Evolutionary conservation across 2,888 invertebrate species (phyloP).

Genomic region (Willowsia nigromaculata): DNA sequence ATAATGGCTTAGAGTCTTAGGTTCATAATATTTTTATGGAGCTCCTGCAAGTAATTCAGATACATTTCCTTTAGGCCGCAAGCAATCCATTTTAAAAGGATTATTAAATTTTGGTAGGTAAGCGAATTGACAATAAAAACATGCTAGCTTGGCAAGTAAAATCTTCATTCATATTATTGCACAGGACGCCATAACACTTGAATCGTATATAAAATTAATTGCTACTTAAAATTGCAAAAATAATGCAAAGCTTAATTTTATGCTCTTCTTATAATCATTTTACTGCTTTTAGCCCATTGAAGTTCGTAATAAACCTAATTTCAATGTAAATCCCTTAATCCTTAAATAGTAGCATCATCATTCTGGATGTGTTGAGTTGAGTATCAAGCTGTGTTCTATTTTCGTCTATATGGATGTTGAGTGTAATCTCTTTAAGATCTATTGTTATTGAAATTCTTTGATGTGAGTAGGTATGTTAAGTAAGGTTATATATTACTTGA

Average conservation of each 20-base stretch:
- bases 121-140: too few relatives aligned
- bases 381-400: too few relatives aligned
- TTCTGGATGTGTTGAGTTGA: not conserved
- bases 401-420: not conserved
- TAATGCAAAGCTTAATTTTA: not conserved
- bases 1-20: not conserved
- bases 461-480: not conserved
- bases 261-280: not conserved
- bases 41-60: not conserved
- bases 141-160: too few relatives aligned
- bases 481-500: not conserved
- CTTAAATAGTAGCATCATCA: not conserved
- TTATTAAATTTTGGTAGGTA: too few relatives aligned
- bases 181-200: too few relatives aligned
- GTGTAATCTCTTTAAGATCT: not conserved
- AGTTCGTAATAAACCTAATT: not conserved
- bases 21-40: not conserved
- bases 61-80: too few relatives aligned
- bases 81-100: too few relatives aligned
- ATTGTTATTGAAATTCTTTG: too few relatives aligned
- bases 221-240: not conserved
- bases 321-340: not conserved
- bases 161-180: too few relatives aligned
- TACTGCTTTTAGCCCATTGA: not conserved
- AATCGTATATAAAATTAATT: not conserved